These are phyloP conservation scores for Eudyptes chrysolophus DNA, from an alignment of 2,113 vertebrate species.

Conservation along the genomic window DNA sequence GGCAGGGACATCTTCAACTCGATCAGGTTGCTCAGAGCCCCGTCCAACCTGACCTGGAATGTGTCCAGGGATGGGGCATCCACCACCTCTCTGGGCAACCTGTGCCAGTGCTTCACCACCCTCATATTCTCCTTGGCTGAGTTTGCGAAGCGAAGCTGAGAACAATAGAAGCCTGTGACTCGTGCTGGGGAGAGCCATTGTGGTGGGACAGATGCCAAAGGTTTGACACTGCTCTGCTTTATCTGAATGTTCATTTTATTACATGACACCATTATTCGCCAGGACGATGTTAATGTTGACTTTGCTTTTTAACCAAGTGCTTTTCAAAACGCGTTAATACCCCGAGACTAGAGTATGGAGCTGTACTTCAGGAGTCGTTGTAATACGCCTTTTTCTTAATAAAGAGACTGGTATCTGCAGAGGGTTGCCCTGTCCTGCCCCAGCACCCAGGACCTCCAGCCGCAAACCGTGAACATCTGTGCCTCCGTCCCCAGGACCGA, in stretches of 20 bases:
- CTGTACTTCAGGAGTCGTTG: slow-evolving; percentile 54
- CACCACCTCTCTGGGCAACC: too few relatives aligned
- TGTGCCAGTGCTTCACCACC: too few relatives aligned
- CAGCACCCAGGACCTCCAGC: neutral
- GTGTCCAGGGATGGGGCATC: too few relatives aligned
- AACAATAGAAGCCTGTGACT: neutral
- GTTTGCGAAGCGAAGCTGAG: neutral
- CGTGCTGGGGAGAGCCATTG: neutral
- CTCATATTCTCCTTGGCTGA: neutral
- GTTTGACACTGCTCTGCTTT: slow-evolving; percentile 1
- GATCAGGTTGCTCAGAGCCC: too few relatives aligned
- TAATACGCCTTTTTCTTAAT: slow-evolving; percentile 74
- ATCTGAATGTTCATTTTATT: neutral
- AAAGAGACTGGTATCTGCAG: slow-evolving; percentile 52
- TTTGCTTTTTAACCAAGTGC: slow-evolving; percentile 71
- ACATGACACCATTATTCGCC: neutral
- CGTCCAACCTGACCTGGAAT: too few relatives aligned
- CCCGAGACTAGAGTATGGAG: slow-evolving; percentile 55
- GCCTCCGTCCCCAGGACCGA: accelerated
- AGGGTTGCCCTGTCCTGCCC: neutral
- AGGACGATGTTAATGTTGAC: neutral
- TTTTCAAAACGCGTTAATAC: slow-evolving; percentile 37
- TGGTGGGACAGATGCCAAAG: neutral
- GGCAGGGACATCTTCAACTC: too few relatives aligned
- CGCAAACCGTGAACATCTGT: neutral